A percentile compares a stretch with the other conserved stretches of the same genome.
phyloP scores from a whole-genome alignment of 2,113 vertebrate genomes.

The Dicrurus megarhynchus region DNA sequence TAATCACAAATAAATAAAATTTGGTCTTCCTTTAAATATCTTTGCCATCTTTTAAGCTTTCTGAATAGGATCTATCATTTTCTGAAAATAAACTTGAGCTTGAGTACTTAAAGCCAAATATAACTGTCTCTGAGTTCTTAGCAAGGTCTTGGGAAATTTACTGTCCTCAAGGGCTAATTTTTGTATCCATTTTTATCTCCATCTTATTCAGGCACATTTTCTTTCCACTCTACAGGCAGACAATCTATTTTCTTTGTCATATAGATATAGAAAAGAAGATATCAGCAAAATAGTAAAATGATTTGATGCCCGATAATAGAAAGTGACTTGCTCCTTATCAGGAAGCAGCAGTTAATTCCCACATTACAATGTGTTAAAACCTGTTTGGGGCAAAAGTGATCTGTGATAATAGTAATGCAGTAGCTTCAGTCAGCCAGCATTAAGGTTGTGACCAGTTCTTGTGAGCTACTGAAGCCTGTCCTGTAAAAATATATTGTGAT shows the following conservation, averaged over 20 bases:
- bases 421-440: background rate
- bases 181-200: slow-evolving; percentile 13
- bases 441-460: background rate
- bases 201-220: background rate
- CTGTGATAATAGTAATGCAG: background rate
- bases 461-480: background rate
- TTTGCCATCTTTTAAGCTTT: background rate
- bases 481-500: slow-evolving; percentile 11
- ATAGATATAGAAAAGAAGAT: background rate
- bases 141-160: background rate
- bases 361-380: background rate
- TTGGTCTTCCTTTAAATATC: background rate
- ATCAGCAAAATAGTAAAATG: background rate
- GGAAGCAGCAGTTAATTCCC: background rate
- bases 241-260: slow-evolving; percentile 3
- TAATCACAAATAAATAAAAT: background rate
- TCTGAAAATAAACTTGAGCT: background rate
- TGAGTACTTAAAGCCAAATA: background rate
- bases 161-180: background rate
- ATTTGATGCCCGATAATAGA: slow-evolving; percentile 26
- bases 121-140: background rate
- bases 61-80: background rate
- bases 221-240: background rate
- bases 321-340: slow-evolving; percentile 22
- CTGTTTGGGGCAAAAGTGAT: background rate